A percentile compares a stretch with the other conserved stretches of the same genome.
Evolutionary conservation across 2,797 vertebrate genomes (phyloP).

Genomic region (Trematomus bernacchii): DNA sequence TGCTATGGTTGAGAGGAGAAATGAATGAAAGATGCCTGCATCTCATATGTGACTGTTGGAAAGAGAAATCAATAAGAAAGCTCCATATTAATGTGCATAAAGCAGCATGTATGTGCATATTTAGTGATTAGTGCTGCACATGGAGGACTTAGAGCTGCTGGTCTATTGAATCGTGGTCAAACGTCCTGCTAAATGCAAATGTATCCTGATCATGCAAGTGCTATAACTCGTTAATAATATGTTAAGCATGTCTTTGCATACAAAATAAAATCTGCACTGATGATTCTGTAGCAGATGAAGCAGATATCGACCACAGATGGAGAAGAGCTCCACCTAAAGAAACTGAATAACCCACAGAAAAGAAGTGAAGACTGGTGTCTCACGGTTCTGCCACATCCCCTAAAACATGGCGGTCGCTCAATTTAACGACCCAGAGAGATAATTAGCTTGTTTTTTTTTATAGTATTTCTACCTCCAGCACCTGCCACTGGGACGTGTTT

Average conservation of each 20-base stretch:
- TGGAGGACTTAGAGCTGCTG: conserved; percentile 8
- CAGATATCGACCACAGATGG: too few relatives aligned
- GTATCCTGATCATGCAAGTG: too few relatives aligned
- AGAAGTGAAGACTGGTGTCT: background rate
- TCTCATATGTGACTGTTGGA: background rate
- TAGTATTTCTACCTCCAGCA: conserved; percentile 26
- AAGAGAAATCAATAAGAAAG: conserved; percentile 2
- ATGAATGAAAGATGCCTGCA: conserved; percentile 4
- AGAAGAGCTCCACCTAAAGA: background rate
- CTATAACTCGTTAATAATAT: too few relatives aligned
- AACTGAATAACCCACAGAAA: background rate
- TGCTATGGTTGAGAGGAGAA: conserved; percentile 8
- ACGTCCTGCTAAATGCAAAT: too few relatives aligned
- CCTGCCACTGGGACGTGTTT: conserved; percentile 2
- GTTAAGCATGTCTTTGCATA: too few relatives aligned
- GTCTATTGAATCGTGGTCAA: conserved; percentile 4
- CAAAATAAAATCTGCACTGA: too few relatives aligned
- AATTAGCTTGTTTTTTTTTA: conserved; percentile 20
- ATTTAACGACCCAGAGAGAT: conserved; percentile 24
- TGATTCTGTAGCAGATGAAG: too few relatives aligned
- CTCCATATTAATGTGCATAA: conserved; percentile 1
- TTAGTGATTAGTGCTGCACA: background rate
- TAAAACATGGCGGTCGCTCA: background rate
- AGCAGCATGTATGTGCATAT: background rate
- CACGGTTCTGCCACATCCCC: background rate